Percentiles rank a stretch among this genome's conserved stretches.
Conservation (phyloP, 2,888 invertebrate genomes). For the Nudaria mundana region DNA sequence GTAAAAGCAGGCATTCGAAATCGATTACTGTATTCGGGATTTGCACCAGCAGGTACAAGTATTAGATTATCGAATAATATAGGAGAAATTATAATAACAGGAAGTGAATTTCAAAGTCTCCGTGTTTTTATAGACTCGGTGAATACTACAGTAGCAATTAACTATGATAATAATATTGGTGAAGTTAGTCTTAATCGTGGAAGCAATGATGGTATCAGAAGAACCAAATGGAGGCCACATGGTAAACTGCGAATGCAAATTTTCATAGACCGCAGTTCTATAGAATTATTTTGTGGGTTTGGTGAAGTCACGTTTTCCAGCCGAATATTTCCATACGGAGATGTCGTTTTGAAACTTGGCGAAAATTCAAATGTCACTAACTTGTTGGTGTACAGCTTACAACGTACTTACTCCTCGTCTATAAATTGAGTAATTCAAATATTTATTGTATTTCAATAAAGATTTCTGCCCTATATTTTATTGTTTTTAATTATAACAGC, state of each 20-base stretch:
- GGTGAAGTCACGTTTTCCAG: slow-evolving; percentile 62
- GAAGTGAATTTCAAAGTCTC: slow-evolving; percentile 32
- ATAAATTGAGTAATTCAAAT: too few species aligned
- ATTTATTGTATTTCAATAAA: too few species aligned
- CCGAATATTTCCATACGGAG: slow-evolving; percentile 47
- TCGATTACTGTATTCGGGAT: slow-evolving; percentile 31
- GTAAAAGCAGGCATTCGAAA: slow-evolving; percentile 33
- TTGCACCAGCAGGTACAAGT: slow-evolving; percentile 19
- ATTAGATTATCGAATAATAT: slow-evolving; percentile 41
- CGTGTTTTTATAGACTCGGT: slow-evolving; percentile 43
- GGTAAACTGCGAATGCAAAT: slow-evolving; percentile 36
- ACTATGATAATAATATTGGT: slow-evolving; percentile 37
- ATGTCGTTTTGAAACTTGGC: slow-evolving; percentile 35
- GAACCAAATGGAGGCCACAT: slow-evolving; percentile 50
- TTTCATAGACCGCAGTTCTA: slow-evolving; percentile 57
- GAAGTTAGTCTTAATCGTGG: slow-evolving; percentile 56
- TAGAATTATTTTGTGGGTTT: slow-evolving; percentile 53
- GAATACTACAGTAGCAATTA: slow-evolving; percentile 39
- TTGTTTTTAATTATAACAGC: too few species aligned
- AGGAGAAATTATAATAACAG: slow-evolving; percentile 47
- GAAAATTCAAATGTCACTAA: slow-evolving; percentile 17
- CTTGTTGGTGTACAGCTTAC: slow-evolving; percentile 36
- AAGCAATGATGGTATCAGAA: slow-evolving; percentile 52
- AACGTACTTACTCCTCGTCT: slow-evolving; percentile 31
- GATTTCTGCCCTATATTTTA: too few species aligned